Evolutionary conservation across 2,888 invertebrate genomes (phyloP).

Genomic region (Cerastis leucographa): DNA sequence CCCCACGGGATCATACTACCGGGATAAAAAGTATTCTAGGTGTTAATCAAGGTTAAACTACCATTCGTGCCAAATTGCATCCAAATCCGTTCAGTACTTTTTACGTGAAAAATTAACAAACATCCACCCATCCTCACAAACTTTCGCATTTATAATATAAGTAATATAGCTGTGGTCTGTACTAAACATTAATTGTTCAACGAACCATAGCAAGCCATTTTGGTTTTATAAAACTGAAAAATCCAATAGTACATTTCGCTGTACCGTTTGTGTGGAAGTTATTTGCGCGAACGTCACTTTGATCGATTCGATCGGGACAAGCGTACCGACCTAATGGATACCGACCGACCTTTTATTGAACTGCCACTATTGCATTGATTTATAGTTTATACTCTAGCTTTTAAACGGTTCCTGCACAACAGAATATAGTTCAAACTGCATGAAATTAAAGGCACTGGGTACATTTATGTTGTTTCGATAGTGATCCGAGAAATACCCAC

Average conservation of each 20-base stretch:
- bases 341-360: slow-evolving; percentile 66
- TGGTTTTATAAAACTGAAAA: slow-evolving; percentile 12
- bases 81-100: too few relatives aligned
- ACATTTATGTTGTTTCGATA: neutral
- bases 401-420: slow-evolving; percentile 5
- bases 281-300: slow-evolving; percentile 52
- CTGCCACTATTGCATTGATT: slow-evolving; percentile 62
- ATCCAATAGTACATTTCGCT: slow-evolving; percentile 17
- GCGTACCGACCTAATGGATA: slow-evolving; percentile 63
- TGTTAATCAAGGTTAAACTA: too few relatives aligned
- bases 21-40: too few relatives aligned
- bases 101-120: too few relatives aligned
- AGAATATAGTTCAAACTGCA: neutral
- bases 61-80: too few relatives aligned
- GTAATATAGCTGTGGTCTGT: neutral
- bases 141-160: neutral
- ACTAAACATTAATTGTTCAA: neutral
- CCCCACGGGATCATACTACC: too few relatives aligned
- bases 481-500: neutral
- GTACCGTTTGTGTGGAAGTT: slow-evolving; percentile 28
- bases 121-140: too few relatives aligned
- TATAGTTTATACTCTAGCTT: slow-evolving; percentile 45
- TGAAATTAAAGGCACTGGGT: neutral
- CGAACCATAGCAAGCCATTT: neutral
- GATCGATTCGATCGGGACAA: slow-evolving; percentile 60